Evolutionary conservation across 2,797 vertebrate species (phyloP).

Genomic region (Propithecus deckenii): DNA sequence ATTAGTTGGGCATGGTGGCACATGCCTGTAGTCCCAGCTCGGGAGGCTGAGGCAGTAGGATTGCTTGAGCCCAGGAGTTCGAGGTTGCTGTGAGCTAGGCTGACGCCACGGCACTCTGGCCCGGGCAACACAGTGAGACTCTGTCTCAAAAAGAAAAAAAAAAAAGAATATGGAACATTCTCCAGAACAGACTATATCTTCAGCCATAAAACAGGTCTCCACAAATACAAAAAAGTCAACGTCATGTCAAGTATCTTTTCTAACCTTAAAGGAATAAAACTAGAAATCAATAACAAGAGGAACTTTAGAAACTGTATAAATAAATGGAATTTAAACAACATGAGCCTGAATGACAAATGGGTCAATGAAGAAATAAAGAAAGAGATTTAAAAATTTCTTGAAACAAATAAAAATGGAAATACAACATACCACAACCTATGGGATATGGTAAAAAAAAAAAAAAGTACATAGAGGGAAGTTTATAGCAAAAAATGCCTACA

Average conservation of each 20-base stretch:
- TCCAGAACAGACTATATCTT: neutral
- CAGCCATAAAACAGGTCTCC: neutral
- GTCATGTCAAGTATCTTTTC: neutral
- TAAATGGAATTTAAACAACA: neutral
- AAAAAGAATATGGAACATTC: neutral
- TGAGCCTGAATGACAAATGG: neutral
- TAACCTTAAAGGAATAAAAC: neutral
- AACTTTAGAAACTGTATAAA: neutral
- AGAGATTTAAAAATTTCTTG: neutral
- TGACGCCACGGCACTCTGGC: too few relatives aligned
- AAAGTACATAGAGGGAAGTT: neutral
- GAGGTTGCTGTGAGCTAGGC: too few relatives aligned
- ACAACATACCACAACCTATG: neutral
- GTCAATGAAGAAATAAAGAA: neutral
- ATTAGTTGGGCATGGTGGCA: too few relatives aligned
- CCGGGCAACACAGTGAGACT: too few relatives aligned
- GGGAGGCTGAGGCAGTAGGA: too few relatives aligned
- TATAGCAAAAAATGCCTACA: neutral
- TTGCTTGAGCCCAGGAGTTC: too few relatives aligned
- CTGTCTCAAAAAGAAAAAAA: too few relatives aligned
- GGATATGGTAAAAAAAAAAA: neutral
- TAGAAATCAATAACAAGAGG: neutral
- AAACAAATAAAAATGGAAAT: neutral
- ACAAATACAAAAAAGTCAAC: neutral
- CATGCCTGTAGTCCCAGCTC: too few relatives aligned